Evolutionary conservation across 2,888 invertebrate species (phyloP), one percentile per base, ranked within the genome.

Genomic region (Strigamia crassipes): DNA sequence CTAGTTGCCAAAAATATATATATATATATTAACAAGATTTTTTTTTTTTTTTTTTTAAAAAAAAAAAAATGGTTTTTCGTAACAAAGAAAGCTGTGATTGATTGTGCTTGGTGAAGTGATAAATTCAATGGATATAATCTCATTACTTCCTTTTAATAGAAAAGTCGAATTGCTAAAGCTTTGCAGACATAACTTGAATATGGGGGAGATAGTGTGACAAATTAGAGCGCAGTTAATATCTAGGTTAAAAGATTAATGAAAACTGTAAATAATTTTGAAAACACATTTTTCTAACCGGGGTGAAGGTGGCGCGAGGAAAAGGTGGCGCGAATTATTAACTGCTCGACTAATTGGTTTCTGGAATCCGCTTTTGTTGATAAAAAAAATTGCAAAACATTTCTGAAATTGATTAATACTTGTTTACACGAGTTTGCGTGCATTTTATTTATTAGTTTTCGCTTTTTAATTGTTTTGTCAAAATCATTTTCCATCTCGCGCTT

Each of bases 161-260:
- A 46, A 46, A 46, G 4, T 5, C 13, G 12, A 46, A 46, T 46
- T 46, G 6, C 15, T n/a, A 46, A 12, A 18, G 61, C 6, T 18
- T 6, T 61, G 13, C 10, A 51, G 38, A 56, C n/a, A 21, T 27
- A 21, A 56, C 18, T 27, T 27, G 3, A 27, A 56, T 18, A 4
- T 18, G 18, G 18, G 9, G 15, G 56, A 73, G 12, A 73, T 27
- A 10, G 13, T 0, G 31, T 27, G 73, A 73, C 73, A 73, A 73
- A 73, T 73, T 73, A 73, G 5, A 27, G 73, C 12, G 31, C 10
- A 73, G 23, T 73, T 73, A 73, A 31, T 73, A 73, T 15, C 15
- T 13, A 31, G 73, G 73, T 73, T 73, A 73, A 73, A n/a, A 73
- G 73, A 73, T 73, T 73, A 73, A 73, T 73, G 73, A 73, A 73